Percentiles rank a stretch among this genome's conserved stretches.
Conservation (phyloP, 2,888 invertebrate genomes). For the Agonum fuliginosum region DNA sequence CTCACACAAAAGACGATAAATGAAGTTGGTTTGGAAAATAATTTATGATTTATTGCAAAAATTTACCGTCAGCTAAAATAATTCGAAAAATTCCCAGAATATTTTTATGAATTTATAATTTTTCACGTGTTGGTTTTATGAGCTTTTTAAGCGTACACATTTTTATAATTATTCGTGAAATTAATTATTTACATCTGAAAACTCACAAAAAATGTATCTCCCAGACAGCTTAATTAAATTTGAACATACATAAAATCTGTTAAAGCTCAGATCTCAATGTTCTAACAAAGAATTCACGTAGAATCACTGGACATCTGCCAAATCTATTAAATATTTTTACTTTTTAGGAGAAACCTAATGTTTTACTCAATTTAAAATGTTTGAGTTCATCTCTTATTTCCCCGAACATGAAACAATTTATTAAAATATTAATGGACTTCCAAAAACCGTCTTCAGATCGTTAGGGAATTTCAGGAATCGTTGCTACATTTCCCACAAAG, state of each 20-base stretch:
- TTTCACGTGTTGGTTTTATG: too few species aligned
- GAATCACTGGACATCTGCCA: neutral
- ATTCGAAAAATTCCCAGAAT: neutral
- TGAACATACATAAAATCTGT: neutral
- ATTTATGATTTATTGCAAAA: neutral
- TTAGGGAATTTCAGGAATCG: too few species aligned
- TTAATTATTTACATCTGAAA: too few species aligned
- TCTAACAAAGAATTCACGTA: constrained; percentile 1
- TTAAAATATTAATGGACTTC: too few species aligned
- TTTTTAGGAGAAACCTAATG: neutral
- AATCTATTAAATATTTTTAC: constrained; percentile 20
- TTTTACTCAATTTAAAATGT: constrained; percentile 5
- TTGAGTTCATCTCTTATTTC: neutral
- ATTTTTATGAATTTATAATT: constrained; percentile 16
- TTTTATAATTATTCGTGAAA: too few species aligned
- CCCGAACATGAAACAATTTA: too few species aligned
- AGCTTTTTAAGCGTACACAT: too few species aligned
- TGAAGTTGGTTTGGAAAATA: neutral
- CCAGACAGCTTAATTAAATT: constrained; percentile 9
- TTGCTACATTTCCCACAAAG: too few species aligned
- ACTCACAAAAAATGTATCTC: too few species aligned
- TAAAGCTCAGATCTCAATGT: neutral
- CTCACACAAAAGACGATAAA: neutral
- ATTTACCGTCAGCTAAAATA: neutral
- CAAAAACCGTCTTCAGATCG: too few species aligned